Conservation (phyloP, 2,113 vertebrate genomes). For the Pyxicephalus adspersus region DNA sequence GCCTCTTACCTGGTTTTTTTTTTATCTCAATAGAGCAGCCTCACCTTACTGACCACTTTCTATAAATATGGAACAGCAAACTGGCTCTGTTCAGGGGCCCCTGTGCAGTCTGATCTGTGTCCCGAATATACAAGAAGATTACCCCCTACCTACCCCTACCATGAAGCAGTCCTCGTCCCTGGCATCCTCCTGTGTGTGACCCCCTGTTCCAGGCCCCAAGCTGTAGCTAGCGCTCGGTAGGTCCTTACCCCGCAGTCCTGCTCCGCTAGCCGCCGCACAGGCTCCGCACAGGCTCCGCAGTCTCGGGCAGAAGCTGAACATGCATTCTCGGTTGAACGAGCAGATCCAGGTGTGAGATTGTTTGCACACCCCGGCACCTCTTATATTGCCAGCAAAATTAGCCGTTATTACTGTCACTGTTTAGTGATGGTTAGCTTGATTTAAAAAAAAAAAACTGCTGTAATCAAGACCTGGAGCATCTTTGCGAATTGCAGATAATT, state of each 20-base stretch:
- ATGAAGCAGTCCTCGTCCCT: constrained; percentile 48
- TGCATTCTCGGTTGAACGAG: constrained; percentile 95
- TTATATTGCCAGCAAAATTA: constrained; percentile 99
- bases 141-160: constrained; percentile 79
- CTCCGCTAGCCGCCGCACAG: no score
- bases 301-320: constrained; percentile 82
- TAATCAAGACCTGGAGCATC: constrained; percentile 99
- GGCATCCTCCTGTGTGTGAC: neutral
- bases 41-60: no score
- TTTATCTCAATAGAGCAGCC: no score
- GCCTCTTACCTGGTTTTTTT: no score
- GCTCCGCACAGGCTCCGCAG: constrained; percentile 41
- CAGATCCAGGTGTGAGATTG: constrained; percentile 99
- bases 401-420: constrained; percentile 99
- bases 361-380: constrained; percentile 99
- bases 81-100: no score
- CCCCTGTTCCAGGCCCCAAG: neutral
- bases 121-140: no score
- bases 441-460: constrained; percentile 85
- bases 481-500: constrained; percentile 99
- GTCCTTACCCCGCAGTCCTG: constrained; percentile 63
- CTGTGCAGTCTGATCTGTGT: no score
- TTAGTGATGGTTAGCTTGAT: constrained; percentile 98
- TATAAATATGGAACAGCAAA: no score
- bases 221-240: constrained; percentile 65